These are phyloP conservation scores for Epiblema foenella DNA, from an alignment of 2,888 invertebrate species.

Conservation along the genomic window DNA sequence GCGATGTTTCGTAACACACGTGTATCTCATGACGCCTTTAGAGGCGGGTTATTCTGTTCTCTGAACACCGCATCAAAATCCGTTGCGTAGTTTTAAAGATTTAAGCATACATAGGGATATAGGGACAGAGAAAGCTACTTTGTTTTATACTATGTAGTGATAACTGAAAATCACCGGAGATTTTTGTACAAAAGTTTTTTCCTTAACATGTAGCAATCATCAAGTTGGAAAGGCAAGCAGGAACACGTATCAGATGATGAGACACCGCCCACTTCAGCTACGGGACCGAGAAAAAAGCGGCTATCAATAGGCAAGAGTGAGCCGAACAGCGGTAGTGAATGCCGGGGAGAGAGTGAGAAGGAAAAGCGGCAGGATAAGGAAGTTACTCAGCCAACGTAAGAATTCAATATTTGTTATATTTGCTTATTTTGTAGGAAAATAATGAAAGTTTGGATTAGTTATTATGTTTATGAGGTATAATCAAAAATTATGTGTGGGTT, in stretches of 20 bases:
- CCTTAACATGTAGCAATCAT: constrained; percentile 45
- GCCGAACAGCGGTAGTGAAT: constrained; percentile 36
- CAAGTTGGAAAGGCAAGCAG: constrained; percentile 67
- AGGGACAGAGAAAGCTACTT: too few relatives aligned
- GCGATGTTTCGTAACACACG: too few relatives aligned
- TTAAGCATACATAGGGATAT: too few relatives aligned
- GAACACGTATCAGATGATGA: constrained; percentile 70
- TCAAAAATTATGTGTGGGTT: too few relatives aligned
- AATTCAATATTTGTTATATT: not conserved
- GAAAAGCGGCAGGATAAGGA: not conserved
- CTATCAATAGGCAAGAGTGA: constrained; percentile 65
- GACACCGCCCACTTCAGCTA: constrained; percentile 41
- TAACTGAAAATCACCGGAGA: not conserved
- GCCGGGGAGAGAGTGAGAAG: constrained; percentile 12
- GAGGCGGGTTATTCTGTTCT: too few relatives aligned
- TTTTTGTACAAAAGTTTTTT: not conserved
- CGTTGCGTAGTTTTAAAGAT: too few relatives aligned
- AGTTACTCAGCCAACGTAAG: not conserved
- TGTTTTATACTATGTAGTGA: too few relatives aligned
- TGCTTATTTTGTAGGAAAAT: not conserved
- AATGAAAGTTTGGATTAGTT: too few relatives aligned
- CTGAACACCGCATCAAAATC: too few relatives aligned
- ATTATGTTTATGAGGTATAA: too few relatives aligned
- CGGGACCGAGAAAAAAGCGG: constrained; percentile 48
- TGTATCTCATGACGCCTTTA: too few relatives aligned